phyloP scores from a whole-genome alignment of 2,888 invertebrate genomes.

The Sesia bembeciformis region DNA sequence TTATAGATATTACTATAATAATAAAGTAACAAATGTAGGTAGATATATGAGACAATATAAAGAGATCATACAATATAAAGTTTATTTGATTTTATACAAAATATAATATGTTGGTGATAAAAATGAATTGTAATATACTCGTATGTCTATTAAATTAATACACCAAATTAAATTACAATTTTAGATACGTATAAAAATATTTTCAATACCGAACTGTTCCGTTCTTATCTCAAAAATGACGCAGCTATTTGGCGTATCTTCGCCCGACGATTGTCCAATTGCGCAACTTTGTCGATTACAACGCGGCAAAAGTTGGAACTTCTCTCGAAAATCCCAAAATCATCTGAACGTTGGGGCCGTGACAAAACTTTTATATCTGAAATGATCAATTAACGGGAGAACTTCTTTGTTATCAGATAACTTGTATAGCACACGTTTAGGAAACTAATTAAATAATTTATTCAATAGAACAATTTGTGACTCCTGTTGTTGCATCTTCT shows the following conservation, averaged over 20 bases:
- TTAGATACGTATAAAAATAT: background rate
- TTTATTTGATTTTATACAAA: too few species aligned
- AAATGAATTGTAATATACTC: background rate
- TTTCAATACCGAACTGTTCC: slow-evolving; percentile 11
- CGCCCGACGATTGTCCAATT: slow-evolving; percentile 29
- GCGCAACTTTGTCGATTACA: slow-evolving; percentile 50
- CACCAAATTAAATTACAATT: too few species aligned
- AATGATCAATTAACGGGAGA: slow-evolving; percentile 12
- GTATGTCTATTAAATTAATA: too few species aligned
- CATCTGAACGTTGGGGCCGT: slow-evolving; percentile 16
- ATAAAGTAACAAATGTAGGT: too few species aligned
- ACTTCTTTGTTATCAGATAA: background rate
- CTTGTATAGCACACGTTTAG: background rate
- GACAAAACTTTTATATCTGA: slow-evolving; percentile 36
- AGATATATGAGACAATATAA: too few species aligned
- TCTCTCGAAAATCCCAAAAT: slow-evolving; percentile 27
- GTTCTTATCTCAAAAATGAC: slow-evolving; percentile 37
- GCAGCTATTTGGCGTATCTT: slow-evolving; percentile 37
- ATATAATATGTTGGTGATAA: background rate
- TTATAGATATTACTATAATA: too few species aligned
- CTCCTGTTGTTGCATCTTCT: slow-evolving; percentile 30
- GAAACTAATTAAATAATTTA: background rate
- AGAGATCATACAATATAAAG: too few species aligned
- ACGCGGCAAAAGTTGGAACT: slow-evolving; percentile 33
- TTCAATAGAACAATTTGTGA: slow-evolving; percentile 26